Evolutionary conservation across 2,888 invertebrate species (phyloP).

Genomic region (Eristalis intricaria): DNA sequence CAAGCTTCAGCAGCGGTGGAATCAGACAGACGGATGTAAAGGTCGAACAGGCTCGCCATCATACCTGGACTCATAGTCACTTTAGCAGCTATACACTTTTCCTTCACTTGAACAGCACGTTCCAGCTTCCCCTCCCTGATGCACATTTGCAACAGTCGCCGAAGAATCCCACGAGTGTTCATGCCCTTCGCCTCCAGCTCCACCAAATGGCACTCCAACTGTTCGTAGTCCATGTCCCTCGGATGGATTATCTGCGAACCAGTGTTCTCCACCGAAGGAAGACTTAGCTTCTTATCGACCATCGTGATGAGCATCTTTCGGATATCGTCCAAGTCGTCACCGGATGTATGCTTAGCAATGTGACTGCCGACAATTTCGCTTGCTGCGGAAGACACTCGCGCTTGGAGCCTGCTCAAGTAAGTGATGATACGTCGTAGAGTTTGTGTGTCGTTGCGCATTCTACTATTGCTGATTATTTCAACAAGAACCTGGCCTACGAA

Average conservation of each 20-base stretch:
- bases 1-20: conserved; percentile 83
- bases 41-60: conserved; percentile 85
- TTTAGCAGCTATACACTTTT: conserved; percentile 82
- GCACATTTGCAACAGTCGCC: conserved; percentile 84
- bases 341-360: conserved; percentile 73
- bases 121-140: conserved; percentile 83
- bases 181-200: conserved; percentile 86
- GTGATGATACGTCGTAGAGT: conserved; percentile 81
- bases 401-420: conserved; percentile 78
- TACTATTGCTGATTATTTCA: conserved; percentile 81
- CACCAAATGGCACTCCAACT: conserved; percentile 85
- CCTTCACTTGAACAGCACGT: conserved; percentile 83
- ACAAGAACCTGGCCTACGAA: conserved; percentile 84
- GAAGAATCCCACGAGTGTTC: conserved; percentile 86
- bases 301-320: conserved; percentile 78
- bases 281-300: conserved; percentile 79
- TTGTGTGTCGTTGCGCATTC: conserved; percentile 80
- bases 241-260: conserved; percentile 82
- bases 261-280: conserved; percentile 72
- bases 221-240: conserved; percentile 84
- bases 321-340: conserved; percentile 66
- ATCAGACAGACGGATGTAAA: conserved; percentile 84
- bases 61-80: conserved; percentile 86
- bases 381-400: conserved; percentile 82
- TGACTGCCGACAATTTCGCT: conserved; percentile 81